Percentiles rank a stretch among this genome's conserved stretches.
phyloP scores from a whole-genome alignment of 2,888 invertebrate genomes.

The Rhagophthalmus giganteus region DNA sequence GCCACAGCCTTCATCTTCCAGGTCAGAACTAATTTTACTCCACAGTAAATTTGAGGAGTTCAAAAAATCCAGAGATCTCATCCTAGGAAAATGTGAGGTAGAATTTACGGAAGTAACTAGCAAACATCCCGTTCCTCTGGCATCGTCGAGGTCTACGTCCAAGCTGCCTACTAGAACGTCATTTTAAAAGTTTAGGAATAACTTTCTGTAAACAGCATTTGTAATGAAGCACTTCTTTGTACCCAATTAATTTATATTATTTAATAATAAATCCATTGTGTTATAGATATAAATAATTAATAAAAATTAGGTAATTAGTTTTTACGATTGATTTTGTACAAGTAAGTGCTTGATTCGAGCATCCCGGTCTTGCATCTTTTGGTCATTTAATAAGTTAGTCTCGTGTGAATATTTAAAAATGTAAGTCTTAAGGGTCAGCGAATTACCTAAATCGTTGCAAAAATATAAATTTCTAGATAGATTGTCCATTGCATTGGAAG shows the following conservation, averaged over 20 bases:
- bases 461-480: no score
- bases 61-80: slow-evolving; percentile 56
- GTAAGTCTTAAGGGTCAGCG: no score
- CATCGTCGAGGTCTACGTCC: slow-evolving; percentile 43
- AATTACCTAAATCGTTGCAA: no score
- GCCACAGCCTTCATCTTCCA: slow-evolving; percentile 55
- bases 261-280: not conserved
- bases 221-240: not conserved
- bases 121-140: slow-evolving; percentile 38
- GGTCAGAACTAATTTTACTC: slow-evolving; percentile 56
- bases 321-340: not conserved
- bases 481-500: no score
- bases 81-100: slow-evolving; percentile 35
- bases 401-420: no score
- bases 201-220: not conserved
- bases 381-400: no score
- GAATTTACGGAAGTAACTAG: slow-evolving; percentile 31
- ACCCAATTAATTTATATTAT: not conserved
- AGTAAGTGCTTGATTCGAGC: not conserved
- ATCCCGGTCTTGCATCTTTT: no score
- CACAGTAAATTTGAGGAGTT: slow-evolving; percentile 63
- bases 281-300: no score
- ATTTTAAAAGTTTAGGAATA: slow-evolving; percentile 38
- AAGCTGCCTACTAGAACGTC: slow-evolving; percentile 49
- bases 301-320: not conserved